Base-by-base conservation (phyloP, 2,113 vertebrate species). In the Pipa parva region DNA sequence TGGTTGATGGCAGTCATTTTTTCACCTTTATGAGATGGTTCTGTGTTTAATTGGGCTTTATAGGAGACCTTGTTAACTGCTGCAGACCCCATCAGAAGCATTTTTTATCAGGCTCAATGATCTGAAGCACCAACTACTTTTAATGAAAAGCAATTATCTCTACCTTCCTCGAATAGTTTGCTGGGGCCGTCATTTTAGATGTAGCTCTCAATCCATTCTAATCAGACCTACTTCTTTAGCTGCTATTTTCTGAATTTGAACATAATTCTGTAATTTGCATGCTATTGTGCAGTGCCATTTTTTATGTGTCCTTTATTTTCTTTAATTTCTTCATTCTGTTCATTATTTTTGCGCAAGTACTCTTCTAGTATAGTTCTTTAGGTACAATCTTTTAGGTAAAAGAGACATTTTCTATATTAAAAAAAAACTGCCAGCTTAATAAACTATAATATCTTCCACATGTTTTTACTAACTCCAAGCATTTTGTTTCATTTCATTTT, bases 61-160 rank as follows among this genome's bases (percentile, higher is more conserved):
- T 79, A 78, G 80, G 78, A 75, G 71, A 7, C 8, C 78, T 76
- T 73, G 71, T 77, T 83, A 76, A 76, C 74, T 80, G 81, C 73
- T 60, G 71, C 70, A 77, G 76, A 75, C 75, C 75, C 80, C 74
- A 79, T 72, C 77, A 76, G 77, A 81, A 59, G 79, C 37, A 54
- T 71, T 75, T 85, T 80, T 75, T 85, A 80, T 83, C 75, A 81
- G 78, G 73, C 51, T 80, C 75, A 80, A 71, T 72, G 79, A 83
- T 86, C 80, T 80, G 81, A 84, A 84, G 83, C 75, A 78, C 77
- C 75, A 83, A 81, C 86, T 87, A 86, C 78, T 81, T 85, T 87
- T 76, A 75, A 79, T 83, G 84, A 80, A 83, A 74, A 79, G 74
- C 67, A 80, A 83, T 78, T 86, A 80, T 78, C 71, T 60, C 65